A percentile compares a stretch with the other conserved stretches of the same genome.
phyloP scores from a whole-genome alignment of 2,113 vertebrate genomes.

The Sorex araneus region DNA sequence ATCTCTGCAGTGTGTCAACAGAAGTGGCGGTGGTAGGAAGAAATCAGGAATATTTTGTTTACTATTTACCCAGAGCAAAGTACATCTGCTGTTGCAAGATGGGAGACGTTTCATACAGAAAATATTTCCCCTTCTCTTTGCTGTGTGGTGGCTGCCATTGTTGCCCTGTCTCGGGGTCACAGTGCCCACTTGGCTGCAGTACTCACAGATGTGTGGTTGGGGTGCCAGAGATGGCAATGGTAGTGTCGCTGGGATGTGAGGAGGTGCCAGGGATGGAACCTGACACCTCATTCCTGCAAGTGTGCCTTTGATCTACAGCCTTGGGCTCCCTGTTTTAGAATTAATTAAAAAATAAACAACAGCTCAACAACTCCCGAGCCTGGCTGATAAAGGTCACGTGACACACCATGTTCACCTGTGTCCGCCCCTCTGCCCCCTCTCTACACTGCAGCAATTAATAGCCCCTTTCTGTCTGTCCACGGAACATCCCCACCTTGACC shows the following conservation, averaged over 20 bases:
- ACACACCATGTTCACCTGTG: rapidly evolving
- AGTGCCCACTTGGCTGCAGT: too few relatives aligned
- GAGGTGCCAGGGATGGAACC: too few relatives aligned
- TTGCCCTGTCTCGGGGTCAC: too few relatives aligned
- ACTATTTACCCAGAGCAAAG: slow-evolving; percentile 12
- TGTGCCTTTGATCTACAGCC: too few relatives aligned
- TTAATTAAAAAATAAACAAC: background rate
- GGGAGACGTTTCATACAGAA: background rate
- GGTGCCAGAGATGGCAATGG: too few relatives aligned
- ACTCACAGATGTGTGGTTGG: too few relatives aligned
- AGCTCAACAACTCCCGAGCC: background rate
- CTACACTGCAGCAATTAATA: rapidly evolving
- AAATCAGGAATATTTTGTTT: background rate
- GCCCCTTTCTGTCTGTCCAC: background rate
- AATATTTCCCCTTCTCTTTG: background rate
- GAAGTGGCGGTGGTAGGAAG: too few relatives aligned
- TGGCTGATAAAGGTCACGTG: rapidly evolving
- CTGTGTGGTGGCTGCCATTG: too few relatives aligned
- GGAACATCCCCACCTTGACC: rapidly evolving
- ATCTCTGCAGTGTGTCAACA: too few relatives aligned
- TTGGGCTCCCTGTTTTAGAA: background rate
- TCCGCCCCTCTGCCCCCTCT: background rate
- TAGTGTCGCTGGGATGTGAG: too few relatives aligned
- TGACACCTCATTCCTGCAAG: too few relatives aligned
- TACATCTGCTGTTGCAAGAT: background rate